phyloP scores from a whole-genome alignment of 2,113 vertebrate genomes.

The Naja naja region DNA sequence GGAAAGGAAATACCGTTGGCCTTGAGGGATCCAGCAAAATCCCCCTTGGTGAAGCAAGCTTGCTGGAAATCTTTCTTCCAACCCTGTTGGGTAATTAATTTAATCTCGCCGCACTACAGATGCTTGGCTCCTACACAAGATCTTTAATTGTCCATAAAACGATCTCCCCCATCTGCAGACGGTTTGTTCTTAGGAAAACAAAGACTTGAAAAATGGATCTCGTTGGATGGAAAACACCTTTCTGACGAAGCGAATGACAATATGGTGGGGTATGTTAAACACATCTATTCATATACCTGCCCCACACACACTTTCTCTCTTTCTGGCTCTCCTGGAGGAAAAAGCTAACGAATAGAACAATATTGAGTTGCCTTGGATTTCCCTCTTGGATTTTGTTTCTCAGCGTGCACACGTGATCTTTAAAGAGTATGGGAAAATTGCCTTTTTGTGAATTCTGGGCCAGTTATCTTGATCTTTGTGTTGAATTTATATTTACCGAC shows the following conservation, averaged over 20 bases:
- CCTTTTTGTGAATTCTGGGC: background rate
- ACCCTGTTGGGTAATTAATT: slow-evolving; percentile 55
- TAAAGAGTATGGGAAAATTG: background rate
- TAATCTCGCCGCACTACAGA: slow-evolving; percentile 54
- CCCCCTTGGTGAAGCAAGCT: background rate
- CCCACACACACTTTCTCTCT: background rate
- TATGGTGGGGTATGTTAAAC: slow-evolving; percentile 35
- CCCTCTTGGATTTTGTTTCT: background rate
- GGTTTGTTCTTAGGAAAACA: slow-evolving; percentile 52
- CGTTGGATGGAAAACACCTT: slow-evolving; percentile 43
- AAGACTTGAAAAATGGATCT: slow-evolving; percentile 27
- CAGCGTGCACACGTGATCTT: background rate
- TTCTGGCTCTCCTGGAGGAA: background rate
- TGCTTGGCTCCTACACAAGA: slow-evolving; percentile 50
- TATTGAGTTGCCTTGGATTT: background rate
- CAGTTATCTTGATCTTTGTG: background rate
- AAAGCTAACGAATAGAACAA: slow-evolving; percentile 20
- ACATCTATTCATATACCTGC: background rate
- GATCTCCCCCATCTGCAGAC: background rate
- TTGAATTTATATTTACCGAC: no score
- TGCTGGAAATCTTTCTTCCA: slow-evolving; percentile 54
- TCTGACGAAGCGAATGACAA: slow-evolving; percentile 9
- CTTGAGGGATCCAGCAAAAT: slow-evolving; percentile 53
- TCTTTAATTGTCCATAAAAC: slow-evolving; percentile 50
- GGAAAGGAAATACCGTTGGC: slow-evolving; percentile 52